phyloP scores from a whole-genome alignment of 37 sponge, comb jelly and placozoan species.

The Amphimedon queenslandica region DNA sequence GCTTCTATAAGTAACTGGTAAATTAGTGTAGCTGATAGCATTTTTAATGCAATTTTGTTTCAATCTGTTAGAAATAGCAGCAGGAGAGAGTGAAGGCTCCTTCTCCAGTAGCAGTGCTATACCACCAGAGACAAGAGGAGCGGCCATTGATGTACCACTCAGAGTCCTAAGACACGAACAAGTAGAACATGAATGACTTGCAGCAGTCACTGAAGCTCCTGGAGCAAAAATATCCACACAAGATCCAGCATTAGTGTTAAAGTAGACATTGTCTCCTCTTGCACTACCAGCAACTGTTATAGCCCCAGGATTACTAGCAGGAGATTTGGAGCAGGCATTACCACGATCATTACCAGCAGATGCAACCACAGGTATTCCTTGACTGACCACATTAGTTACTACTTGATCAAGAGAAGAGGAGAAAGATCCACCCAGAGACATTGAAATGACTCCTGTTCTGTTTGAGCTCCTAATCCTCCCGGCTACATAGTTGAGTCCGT shows the following conservation, averaged over 20 bases:
- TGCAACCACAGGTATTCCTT: conserved; percentile 48
- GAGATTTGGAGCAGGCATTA: conserved; percentile 51
- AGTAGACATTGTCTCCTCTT: conserved; percentile 36
- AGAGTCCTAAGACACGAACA: conserved; percentile 32
- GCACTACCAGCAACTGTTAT: conserved; percentile 64
- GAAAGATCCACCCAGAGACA: conserved; percentile 38
- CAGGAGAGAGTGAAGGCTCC: conserved; percentile 58
- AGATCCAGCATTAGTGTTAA: conserved; percentile 42
- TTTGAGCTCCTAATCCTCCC: not conserved
- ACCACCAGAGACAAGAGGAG: conserved; percentile 61
- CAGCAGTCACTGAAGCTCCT: conserved; percentile 40
- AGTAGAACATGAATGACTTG: conserved; percentile 30
- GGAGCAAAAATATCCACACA: conserved; percentile 81
- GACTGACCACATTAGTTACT: conserved; percentile 13
- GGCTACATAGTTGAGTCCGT: conserved; percentile 43
- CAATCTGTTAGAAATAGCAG: conserved; percentile 17
- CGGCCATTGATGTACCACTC: conserved; percentile 63
- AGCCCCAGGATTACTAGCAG: conserved; percentile 38
- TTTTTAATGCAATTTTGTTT: conserved; percentile 4
- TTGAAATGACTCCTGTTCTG: conserved; percentile 48
- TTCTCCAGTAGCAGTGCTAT: conserved; percentile 47
- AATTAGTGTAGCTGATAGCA: conserved; percentile 15
- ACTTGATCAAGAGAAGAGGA: conserved; percentile 31
- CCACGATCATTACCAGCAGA: conserved; percentile 54
- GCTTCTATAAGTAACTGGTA: not conserved